Conservation (phyloP, 2,113 vertebrate species). For the Paracanthobrama guichenoti region DNA sequence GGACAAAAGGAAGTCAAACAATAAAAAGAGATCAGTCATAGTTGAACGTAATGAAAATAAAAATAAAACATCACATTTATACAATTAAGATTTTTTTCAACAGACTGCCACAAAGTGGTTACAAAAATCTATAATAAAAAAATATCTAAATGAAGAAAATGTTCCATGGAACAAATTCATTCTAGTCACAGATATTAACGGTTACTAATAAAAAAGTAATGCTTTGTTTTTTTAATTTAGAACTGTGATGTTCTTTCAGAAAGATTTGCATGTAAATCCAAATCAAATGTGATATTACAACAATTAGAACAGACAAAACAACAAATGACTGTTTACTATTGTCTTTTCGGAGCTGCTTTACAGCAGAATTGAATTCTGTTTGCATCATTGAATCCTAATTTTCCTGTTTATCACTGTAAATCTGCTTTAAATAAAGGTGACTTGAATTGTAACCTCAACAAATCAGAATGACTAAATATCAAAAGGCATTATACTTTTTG, state of each 20-base stretch:
- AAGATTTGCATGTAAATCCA: neutral
- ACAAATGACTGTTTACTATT: too few species aligned
- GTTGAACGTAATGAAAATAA: neutral
- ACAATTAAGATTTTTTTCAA: neutral
- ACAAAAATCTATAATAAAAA: neutral
- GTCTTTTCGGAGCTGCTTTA: too few species aligned
- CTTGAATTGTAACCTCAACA: slow-evolving; percentile 14
- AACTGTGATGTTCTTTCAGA: neutral
- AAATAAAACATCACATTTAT: neutral
- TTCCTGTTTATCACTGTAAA: too few species aligned
- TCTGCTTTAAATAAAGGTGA: too few species aligned
- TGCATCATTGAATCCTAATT: too few species aligned
- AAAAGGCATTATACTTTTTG: slow-evolving; percentile 35
- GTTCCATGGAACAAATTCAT: neutral
- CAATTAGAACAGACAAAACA: too few species aligned
- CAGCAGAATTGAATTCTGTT: too few species aligned
- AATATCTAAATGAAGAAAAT: neutral
- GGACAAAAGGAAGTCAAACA: slow-evolving; percentile 5
- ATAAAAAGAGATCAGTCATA: neutral
- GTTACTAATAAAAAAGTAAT: neutral
- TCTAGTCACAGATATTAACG: neutral
- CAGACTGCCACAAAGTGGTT: neutral
- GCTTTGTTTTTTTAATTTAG: neutral
- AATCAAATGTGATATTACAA: neutral
- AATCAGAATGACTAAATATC: slow-evolving; percentile 2